Evolutionary conservation across 2,797 vertebrate species (phyloP).

Genomic region (Pantherophis alleghaniensis): DNA sequence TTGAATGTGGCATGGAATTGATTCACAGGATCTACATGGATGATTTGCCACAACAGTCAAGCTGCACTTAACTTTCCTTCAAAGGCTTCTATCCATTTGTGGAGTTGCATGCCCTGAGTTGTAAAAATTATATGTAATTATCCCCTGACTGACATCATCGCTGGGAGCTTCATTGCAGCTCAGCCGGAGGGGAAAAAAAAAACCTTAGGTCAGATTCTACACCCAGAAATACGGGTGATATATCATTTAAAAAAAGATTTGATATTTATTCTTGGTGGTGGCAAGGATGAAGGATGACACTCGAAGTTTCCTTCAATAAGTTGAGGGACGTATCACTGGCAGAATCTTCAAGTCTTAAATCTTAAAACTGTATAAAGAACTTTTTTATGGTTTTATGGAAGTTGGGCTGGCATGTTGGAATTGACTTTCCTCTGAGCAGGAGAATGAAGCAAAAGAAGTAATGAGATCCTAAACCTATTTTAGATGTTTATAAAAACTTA

Average conservation of each 20-base stretch:
- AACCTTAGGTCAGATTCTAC: neutral
- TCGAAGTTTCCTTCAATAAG: neutral
- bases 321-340: neutral
- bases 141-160: neutral
- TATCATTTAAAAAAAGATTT: neutral
- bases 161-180: neutral
- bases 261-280: neutral
- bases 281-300: neutral
- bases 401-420: neutral
- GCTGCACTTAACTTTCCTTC: neutral
- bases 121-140: neutral
- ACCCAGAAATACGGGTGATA: neutral
- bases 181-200: neutral
- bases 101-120: neutral
- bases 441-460: neutral
- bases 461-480: neutral
- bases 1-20: neutral
- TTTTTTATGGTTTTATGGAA: neutral
- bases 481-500: neutral
- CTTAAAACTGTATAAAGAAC: neutral
- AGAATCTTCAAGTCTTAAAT: neutral
- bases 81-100: neutral
- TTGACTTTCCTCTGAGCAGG: neutral
- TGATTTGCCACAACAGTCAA: neutral
- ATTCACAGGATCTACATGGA: neutral